These are phyloP conservation scores for Drosophila tripunctata DNA, from an alignment of 2,888 invertebrate genomes.

Conservation along the genomic window DNA sequence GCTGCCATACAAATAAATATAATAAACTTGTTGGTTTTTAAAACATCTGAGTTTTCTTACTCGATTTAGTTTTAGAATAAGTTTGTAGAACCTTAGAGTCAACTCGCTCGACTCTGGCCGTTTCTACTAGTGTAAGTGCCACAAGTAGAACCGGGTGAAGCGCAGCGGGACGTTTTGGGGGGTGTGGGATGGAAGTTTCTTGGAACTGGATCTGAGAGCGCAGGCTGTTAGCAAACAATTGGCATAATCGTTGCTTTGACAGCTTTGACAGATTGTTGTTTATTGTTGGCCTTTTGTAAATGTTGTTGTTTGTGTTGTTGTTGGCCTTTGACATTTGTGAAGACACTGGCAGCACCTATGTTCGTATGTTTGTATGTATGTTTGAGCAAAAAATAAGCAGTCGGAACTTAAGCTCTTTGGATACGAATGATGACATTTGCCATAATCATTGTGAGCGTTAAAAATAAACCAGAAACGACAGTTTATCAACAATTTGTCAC, in stretches of 20 bases:
- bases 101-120: too few relatives aligned
- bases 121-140: not conserved
- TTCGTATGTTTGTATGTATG: too few relatives aligned
- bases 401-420: not conserved
- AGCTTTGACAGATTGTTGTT: constrained; percentile 68
- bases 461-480: constrained; percentile 28
- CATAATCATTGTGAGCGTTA: constrained; percentile 41
- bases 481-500: constrained; percentile 7
- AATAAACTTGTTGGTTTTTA: too few relatives aligned
- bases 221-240: constrained; percentile 51
- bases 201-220: not conserved
- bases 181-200: not conserved
- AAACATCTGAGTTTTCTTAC: too few relatives aligned
- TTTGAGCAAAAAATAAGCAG: not conserved
- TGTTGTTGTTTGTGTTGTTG: not conserved
- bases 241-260: constrained; percentile 61
- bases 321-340: constrained; percentile 16
- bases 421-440: constrained; percentile 3
- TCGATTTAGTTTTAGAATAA: too few relatives aligned
- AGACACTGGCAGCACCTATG: constrained; percentile 1
- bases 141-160: not conserved
- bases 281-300: constrained; percentile 26
- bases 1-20: too few relatives aligned
- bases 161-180: too few relatives aligned
- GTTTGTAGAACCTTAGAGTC: too few relatives aligned